phyloP scores from a whole-genome alignment of 1,140 invertebrate species.

The Aleiodes sp. region DNA sequence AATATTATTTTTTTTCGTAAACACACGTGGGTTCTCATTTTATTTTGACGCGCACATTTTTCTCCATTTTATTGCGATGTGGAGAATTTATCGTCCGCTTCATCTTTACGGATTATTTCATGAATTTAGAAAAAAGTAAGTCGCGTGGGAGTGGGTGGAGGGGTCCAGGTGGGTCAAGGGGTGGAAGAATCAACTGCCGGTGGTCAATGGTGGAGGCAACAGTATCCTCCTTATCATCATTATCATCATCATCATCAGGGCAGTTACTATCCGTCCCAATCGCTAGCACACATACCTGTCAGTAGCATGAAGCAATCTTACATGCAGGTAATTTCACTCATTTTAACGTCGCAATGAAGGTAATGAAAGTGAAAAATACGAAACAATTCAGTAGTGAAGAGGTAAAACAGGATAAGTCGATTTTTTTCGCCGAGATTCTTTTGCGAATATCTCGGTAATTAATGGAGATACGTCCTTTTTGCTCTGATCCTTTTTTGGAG shows the following conservation, averaged over 20 bases:
- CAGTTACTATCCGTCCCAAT: slow-evolving; percentile 62
- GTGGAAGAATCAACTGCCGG: slow-evolving; percentile 54
- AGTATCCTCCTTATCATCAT: slow-evolving; percentile 54
- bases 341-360: slow-evolving; percentile 10
- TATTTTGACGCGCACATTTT: background rate
- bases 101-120: slow-evolving; percentile 36
- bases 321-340: slow-evolving; percentile 57
- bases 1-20: background rate
- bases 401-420: too few relatives aligned
- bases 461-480: too few relatives aligned
- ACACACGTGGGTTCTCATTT: background rate
- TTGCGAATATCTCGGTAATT: too few relatives aligned
- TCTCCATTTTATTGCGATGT: background rate
- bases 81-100: background rate
- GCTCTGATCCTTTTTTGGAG: too few relatives aligned
- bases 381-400: too few relatives aligned
- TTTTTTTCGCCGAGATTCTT: too few relatives aligned
- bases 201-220: slow-evolving; percentile 63
- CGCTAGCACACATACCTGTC: slow-evolving; percentile 62
- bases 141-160: slow-evolving; percentile 61
- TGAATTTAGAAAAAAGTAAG: slow-evolving; percentile 66
- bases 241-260: slow-evolving; percentile 47
- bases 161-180: slow-evolving; percentile 56
- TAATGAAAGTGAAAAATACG: too few relatives aligned
- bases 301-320: slow-evolving; percentile 65